phyloP scores from a whole-genome alignment of 2,113 vertebrate species.

The Turnix velox region DNA sequence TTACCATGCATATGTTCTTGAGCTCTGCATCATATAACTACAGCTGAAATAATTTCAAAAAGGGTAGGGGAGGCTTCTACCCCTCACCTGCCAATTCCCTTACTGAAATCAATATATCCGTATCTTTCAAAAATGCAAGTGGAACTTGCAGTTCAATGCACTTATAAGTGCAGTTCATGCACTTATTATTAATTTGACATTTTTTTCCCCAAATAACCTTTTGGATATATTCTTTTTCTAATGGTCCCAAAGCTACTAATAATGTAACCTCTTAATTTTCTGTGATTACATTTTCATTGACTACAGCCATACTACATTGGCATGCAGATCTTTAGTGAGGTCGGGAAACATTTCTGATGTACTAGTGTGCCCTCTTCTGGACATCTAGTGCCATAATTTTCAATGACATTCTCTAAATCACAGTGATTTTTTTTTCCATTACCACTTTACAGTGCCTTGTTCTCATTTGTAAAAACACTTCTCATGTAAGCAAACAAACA shows the following conservation, averaged over 20 bases:
- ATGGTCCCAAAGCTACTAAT: slow-evolving; percentile 1
- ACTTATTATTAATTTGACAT: neutral
- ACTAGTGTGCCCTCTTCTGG: slow-evolving; percentile 78
- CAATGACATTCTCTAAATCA: neutral
- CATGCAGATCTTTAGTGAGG: neutral
- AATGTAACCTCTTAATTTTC: neutral
- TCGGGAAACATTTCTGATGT: neutral
- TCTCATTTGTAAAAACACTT: neutral
- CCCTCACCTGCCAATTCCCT: neutral
- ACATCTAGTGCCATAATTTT: neutral
- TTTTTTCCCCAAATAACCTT: neutral
- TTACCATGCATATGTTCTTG: neutral
- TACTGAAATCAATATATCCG: neutral
- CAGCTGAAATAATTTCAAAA: neutral
- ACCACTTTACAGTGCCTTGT: neutral
- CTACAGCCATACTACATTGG: neutral
- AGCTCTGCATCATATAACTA: neutral
- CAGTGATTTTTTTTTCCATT: neutral
- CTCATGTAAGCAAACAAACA: neutral
- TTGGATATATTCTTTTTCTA: neutral
- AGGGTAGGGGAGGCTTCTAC: neutral
- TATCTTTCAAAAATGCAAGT: neutral
- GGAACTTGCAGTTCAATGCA: too few species aligned
- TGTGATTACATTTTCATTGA: slow-evolving; percentile 12
- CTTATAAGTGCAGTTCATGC: neutral